phyloP scores from a whole-genome alignment of 92 coral and sea anemone species.

The Porites cylindrica region DNA sequence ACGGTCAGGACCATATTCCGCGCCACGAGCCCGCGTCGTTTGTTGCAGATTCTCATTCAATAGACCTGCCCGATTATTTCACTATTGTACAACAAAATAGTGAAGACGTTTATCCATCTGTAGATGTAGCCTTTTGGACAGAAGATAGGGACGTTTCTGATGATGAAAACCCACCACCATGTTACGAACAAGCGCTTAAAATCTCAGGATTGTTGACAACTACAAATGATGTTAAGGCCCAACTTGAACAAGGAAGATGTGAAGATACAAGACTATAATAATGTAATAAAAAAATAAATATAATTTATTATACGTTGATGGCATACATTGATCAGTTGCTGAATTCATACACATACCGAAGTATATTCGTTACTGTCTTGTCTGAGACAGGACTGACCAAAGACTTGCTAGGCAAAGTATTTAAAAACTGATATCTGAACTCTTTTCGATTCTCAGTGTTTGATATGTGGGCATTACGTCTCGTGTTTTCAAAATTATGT shows the following conservation, averaged over 20 bases:
- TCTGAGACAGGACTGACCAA: too few species aligned
- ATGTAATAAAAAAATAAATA: background rate
- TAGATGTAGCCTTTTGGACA: background rate
- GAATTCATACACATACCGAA: too few species aligned
- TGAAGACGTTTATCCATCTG: background rate
- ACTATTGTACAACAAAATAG: background rate
- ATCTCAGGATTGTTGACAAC: conserved; percentile 13
- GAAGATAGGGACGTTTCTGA: background rate
- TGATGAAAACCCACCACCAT: background rate
- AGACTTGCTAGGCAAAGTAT: too few species aligned
- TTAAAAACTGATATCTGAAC: too few species aligned
- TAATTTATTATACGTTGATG: too few species aligned
- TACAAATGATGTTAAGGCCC: background rate
- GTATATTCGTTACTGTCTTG: too few species aligned
- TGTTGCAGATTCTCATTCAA: background rate
- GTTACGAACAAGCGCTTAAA: conserved; percentile 65
- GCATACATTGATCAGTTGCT: too few species aligned
- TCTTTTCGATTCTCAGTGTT: too few species aligned
- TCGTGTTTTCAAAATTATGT: too few species aligned
- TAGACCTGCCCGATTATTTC: background rate
- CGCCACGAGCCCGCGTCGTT: conserved; percentile 38
- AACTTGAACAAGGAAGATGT: background rate
- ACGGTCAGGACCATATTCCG: background rate
- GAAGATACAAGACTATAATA: background rate
- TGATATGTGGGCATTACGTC: too few species aligned